Evolutionary conservation across 2,797 vertebrate genomes (phyloP), one percentile per base, ranked within the genome.

Genomic region (Takifugu ocellatus): DNA sequence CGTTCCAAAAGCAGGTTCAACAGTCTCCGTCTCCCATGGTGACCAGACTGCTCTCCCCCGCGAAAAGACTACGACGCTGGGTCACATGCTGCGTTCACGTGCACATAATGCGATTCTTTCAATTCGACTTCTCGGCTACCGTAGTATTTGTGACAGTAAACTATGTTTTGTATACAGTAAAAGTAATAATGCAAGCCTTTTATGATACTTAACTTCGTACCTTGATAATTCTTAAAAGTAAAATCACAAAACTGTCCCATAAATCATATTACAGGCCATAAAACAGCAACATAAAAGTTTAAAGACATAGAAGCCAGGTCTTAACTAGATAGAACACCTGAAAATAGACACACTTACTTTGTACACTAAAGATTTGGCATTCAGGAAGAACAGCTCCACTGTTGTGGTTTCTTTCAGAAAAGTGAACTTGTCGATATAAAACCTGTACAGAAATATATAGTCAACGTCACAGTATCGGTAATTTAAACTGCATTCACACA

Each of bases 391-490:
- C 54, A 99, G 89, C 81, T 98, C 94, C 58, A 99, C 94, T 0
- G 97, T 98, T 16, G 92, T 94, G 74, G 93, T 96, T 17, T 99
- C 97, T 88, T 94, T 99, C 66, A 99, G 77, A 78, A 91, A 95
- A 16, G 94, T 93, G 77, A 99, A 94, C 77, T 91, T 98, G 83
- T 98, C 97, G 54, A 99, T 95, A 79, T 98, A 99, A 91, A 99
- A 99, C 87, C 97, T 99, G 89, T 42, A 79, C 85, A 76, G 17
- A 62, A 69, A 54, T 5, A 26, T 7, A 49, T 1, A 9, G 36
- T 51, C 31, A 68, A 36, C 49, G 27, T 27, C 15, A 46, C 46
- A 29, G 43, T 26, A 64, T 17, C 25, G 21, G 49, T 46, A 9
- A 52, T 5, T 56, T 44, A 39, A 51, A 68, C 39, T 56, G 33